These are phyloP conservation scores for Gorsachius goisagi DNA, from an alignment of 2,113 vertebrate species.

Conservation along the genomic window DNA sequence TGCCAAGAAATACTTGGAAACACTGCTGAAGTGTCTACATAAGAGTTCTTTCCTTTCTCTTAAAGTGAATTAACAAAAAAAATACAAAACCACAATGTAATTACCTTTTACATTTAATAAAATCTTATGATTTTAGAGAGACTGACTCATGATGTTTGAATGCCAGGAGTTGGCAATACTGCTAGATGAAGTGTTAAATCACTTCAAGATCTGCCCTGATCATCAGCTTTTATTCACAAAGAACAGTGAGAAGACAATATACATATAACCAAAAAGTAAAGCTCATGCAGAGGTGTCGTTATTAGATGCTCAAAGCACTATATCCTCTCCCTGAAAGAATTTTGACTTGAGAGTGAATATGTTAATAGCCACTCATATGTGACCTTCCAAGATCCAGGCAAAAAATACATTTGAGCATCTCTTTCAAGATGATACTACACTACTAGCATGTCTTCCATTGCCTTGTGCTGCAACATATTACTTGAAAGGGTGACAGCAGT, in stretches of 20 bases:
- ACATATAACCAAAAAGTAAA: neutral
- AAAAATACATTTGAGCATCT: neutral
- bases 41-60: neutral
- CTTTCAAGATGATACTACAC: neutral
- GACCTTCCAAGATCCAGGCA: neutral
- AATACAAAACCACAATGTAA: neutral
- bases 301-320: neutral
- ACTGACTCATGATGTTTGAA: neutral
- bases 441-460: neutral
- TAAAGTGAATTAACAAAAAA: neutral
- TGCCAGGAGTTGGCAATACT: neutral
- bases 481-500: neutral
- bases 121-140: neutral
- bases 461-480: neutral
- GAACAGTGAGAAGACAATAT: neutral
- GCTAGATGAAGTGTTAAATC: neutral
- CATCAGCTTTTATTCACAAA: neutral
- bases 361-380: neutral
- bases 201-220: neutral
- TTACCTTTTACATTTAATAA: constrained; percentile 11
- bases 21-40: neutral
- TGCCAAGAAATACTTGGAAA: constrained; percentile 25
- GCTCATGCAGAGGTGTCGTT: neutral
- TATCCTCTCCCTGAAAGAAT: neutral
- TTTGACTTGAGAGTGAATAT: neutral